Conservation (phyloP, 1,140 invertebrate species). For the Charaxes varanes region DNA sequence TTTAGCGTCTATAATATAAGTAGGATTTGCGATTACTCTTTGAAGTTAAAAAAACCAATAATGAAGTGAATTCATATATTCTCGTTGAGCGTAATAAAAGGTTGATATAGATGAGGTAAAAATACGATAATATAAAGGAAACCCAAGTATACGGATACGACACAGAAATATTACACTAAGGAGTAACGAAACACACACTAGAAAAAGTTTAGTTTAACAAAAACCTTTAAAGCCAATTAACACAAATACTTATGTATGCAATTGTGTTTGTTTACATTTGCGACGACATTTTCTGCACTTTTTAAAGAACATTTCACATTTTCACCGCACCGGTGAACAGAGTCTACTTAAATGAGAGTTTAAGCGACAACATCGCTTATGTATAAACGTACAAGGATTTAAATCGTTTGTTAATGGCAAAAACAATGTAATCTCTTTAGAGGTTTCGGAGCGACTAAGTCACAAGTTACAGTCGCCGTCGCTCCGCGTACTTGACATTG, state of each 20-base stretch:
- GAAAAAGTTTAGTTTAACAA: not conserved
- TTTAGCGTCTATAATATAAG: too few species aligned
- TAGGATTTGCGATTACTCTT: too few species aligned
- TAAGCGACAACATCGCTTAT: not conserved
- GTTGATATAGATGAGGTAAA: too few species aligned
- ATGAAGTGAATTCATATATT: too few species aligned
- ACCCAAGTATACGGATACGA: too few species aligned
- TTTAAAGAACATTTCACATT: conserved; percentile 42
- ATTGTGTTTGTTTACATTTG: conserved; percentile 44
- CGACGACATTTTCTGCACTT: conserved; percentile 51
- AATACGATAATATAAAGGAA: too few species aligned
- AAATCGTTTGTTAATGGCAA: not conserved
- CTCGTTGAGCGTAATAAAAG: too few species aligned
- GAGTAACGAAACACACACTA: too few species aligned
- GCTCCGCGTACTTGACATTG: conserved; percentile 20
- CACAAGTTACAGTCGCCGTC: conserved; percentile 9
- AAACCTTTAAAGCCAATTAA: not conserved
- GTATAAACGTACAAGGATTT: not conserved
- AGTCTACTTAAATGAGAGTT: not conserved
- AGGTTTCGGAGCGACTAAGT: conserved; percentile 13
- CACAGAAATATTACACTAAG: too few species aligned
- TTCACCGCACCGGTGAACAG: not conserved
- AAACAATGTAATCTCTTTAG: conserved; percentile 4
- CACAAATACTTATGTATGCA: not conserved
- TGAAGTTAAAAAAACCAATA: too few species aligned